Percentiles rank a stretch among this genome's conserved stretches.
Evolutionary conservation across 2,113 vertebrate genomes (phyloP).

Genomic region (Megaleporinus macrocephalus): DNA sequence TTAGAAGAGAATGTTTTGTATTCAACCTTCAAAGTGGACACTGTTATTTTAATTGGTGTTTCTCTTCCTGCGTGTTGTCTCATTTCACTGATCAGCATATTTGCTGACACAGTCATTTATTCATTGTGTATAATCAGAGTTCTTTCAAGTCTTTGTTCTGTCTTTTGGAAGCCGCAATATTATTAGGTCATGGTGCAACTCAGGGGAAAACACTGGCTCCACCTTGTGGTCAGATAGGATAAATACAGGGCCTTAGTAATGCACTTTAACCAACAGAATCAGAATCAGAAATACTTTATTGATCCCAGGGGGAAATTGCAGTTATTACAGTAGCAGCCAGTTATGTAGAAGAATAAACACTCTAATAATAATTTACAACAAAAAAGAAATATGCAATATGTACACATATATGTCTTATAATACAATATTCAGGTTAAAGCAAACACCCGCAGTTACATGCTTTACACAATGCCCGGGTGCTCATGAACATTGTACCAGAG

Average conservation of each 20-base stretch:
- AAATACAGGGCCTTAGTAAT: constrained; percentile 28
- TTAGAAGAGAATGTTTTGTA: too few species aligned
- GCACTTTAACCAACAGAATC: too few species aligned
- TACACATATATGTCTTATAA: too few species aligned
- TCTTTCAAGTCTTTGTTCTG: neutral
- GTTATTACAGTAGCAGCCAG: too few species aligned
- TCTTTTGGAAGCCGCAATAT: neutral
- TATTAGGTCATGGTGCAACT: neutral
- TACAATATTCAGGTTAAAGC: neutral
- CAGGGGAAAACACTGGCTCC: constrained; percentile 32
- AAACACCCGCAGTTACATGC: neutral
- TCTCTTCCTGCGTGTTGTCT: neutral
- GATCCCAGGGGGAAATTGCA: too few species aligned
- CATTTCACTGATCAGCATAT: neutral
- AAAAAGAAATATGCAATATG: too few species aligned
- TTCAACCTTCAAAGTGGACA: neutral
- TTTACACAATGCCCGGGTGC: neutral
- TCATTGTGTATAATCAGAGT: neutral
- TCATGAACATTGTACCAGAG: neutral
- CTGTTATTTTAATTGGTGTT: neutral
- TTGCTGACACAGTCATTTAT: neutral
- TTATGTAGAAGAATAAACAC: too few species aligned
- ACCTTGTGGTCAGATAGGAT: constrained; percentile 40
- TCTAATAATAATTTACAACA: too few species aligned
- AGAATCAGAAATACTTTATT: too few species aligned